Evolutionary conservation across 2,888 invertebrate genomes (phyloP).

Genomic region (Lochmaea crataegi): DNA sequence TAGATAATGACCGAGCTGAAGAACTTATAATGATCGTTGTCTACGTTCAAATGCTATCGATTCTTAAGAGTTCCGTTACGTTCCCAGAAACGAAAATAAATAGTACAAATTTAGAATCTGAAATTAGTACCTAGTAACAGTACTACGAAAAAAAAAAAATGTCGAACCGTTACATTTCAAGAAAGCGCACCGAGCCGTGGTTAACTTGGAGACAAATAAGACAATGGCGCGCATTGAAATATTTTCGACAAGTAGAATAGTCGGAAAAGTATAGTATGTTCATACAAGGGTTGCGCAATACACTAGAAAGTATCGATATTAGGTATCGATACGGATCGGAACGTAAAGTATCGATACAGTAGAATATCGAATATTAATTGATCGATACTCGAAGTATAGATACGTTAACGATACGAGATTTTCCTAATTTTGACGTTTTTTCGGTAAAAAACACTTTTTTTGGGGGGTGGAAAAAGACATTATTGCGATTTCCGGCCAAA

Average conservation of each 20-base stretch:
- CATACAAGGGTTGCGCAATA: too few species aligned
- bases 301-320: too few species aligned
- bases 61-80: not conserved
- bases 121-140: conserved; percentile 22
- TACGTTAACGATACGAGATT: too few species aligned
- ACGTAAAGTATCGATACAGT: too few species aligned
- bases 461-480: too few species aligned
- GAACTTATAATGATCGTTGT: not conserved
- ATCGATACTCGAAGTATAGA: too few species aligned
- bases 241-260: not conserved
- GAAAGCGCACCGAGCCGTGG: not conserved
- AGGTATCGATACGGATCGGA: too few species aligned
- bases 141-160: not conserved
- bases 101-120: conserved; percentile 13
- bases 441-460: too few species aligned
- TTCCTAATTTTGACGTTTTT: too few species aligned
- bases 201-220: not conserved
- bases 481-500: too few species aligned
- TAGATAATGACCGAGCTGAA: not conserved
- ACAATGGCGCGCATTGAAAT: not conserved
- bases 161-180: conserved; percentile 2
- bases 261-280: too few species aligned
- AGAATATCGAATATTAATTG: too few species aligned
- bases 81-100: conserved; percentile 16
- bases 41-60: not conserved